Evolutionary conservation across 2,888 invertebrate genomes (phyloP), one percentile per base, ranked within the genome.

Genomic region (Thereva unica): DNA sequence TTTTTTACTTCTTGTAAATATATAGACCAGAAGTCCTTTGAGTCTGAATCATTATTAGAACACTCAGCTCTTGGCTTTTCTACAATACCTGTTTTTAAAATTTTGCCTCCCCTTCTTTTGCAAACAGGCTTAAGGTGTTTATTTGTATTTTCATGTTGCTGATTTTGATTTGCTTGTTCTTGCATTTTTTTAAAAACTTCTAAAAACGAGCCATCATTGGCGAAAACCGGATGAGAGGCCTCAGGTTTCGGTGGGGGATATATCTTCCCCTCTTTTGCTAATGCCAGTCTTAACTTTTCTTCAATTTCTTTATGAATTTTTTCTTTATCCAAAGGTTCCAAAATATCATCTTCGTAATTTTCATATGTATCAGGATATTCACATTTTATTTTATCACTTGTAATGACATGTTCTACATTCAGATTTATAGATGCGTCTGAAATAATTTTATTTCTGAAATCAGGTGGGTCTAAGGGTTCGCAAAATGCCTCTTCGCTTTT

Each of bases 1-100:
- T 92, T 91, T 77, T 93, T 91, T 12, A 96, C 95, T 85, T 95
- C 96, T 69, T 92, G 92, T 88, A 95, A 89, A 78, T 96, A 96
- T 37, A 93, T 85, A 0, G 94, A 91, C 95, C 95, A 95, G 9
- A 95, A 93, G 80, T 95, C 95, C 76, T 91, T 92, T 0, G 89
- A 88, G 70, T 84, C 82, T 35, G 77, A 78, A 23, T 59, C 61
- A 44, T 75, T 77, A 9, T 74, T 72, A 23, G 85, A 84, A 54
- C 83, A 84, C 72, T 87, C 87, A 34, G 86, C 85, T 77, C 90
- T 90, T 54, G 87, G 86, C 78, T 95, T 95, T 75, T 93, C 92
- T 47, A 95, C 95, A 78, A 94, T 84, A 47, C 95, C 95, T 54
- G 94, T 95, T 82, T 94, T 94, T 12, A 95, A 83, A 56, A 93